Evolutionary conservation across 1,140 invertebrate species (phyloP), one percentile per base, ranked within the genome.

Genomic region (Zelostemma sp.): DNA sequence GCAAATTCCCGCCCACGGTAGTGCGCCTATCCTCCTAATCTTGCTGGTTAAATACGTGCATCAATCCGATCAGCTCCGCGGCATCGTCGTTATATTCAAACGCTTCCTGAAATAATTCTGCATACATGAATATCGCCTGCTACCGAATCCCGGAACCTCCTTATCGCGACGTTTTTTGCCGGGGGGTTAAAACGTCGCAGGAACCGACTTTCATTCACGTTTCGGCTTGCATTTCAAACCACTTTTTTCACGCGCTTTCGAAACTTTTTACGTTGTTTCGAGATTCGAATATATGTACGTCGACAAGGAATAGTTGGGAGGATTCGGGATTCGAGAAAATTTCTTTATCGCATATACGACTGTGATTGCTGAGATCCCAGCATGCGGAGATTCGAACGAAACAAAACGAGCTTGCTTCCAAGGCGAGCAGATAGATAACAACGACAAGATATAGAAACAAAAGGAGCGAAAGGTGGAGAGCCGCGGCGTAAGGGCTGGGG

Each of bases 381-480:
- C 49, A n/a, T n/a, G n/a, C n/a, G n/a, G n/a, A n/a, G n/a, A n/a
- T n/a, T n/a, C n/a, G n/a, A n/a, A n/a, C n/a, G n/a, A n/a, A n/a
- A n/a, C n/a, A n/a, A 68, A 68, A 72, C 60, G 48, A 64, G 64
- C 57, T 50, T 57, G 55, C 64, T 64, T 61, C 51, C 66, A 62
- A 72, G 60, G 57, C 57, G 58, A 58, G 62, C 57, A 71, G 64
- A 74, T 68, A 74, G 68, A 74, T 71, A 74, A 74, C 64, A 70
- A 71, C 64, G 68, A 71, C 68, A 71, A 71, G 64, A 74, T 70
- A 70, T 67, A 70, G 68, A 70, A 74, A 70, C 63, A 74, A 72
- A 64, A 67, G 61, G 54, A 69, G 63, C 64, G 31, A 45, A 58
- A 68, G 43, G n/a, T 47, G 48, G 35, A 38, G 53, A 12, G 6